Evolutionary conservation across 2,113 vertebrate species (phyloP).

Genomic region (Alces alces): DNA sequence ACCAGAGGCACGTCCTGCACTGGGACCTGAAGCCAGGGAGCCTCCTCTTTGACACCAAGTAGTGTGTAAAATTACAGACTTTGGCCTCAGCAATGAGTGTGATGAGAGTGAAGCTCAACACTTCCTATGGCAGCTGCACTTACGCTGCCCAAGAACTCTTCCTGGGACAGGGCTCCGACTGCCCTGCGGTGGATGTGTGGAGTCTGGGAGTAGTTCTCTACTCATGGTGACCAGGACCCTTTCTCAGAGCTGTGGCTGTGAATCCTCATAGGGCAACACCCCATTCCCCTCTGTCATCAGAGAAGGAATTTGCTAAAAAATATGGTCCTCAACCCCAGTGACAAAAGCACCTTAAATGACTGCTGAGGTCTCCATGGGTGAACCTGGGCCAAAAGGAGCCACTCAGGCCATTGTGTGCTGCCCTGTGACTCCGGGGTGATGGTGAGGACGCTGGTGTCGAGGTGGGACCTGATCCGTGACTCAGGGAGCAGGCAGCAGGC

Average conservation of each 20-base stretch:
- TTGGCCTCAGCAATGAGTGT: slow-evolving; percentile 89
- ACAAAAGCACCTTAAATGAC: slow-evolving; percentile 87
- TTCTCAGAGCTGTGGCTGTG: slow-evolving; percentile 85
- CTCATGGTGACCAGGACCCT: slow-evolving; percentile 86
- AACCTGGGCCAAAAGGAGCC: slow-evolving; percentile 88
- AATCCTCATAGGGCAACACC: slow-evolving; percentile 84
- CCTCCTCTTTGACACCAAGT: neutral
- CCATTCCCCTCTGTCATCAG: neutral
- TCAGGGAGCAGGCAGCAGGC: slow-evolving; percentile 72
- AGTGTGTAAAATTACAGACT: slow-evolving; percentile 83
- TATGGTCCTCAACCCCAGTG: slow-evolving; percentile 86
- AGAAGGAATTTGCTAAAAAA: slow-evolving; percentile 80
- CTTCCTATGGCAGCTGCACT: slow-evolving; percentile 86
- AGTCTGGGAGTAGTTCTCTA: slow-evolving; percentile 87
- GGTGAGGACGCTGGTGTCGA: slow-evolving; percentile 87
- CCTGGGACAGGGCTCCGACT: slow-evolving; percentile 87
- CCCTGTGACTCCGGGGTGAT: slow-evolving; percentile 83
- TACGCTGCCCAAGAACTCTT: slow-evolving; percentile 88
- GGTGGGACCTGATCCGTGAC: slow-evolving; percentile 85
- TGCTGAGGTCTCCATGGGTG: slow-evolving; percentile 91
- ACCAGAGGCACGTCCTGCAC: neutral
- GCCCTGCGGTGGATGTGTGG: slow-evolving; percentile 86
- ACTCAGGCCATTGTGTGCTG: slow-evolving; percentile 85
- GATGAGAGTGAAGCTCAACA: slow-evolving; percentile 84
- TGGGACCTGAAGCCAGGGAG: neutral